Evolutionary conservation across 2,113 vertebrate species (phyloP).

Genomic region (Pantherophis guttatus): DNA sequence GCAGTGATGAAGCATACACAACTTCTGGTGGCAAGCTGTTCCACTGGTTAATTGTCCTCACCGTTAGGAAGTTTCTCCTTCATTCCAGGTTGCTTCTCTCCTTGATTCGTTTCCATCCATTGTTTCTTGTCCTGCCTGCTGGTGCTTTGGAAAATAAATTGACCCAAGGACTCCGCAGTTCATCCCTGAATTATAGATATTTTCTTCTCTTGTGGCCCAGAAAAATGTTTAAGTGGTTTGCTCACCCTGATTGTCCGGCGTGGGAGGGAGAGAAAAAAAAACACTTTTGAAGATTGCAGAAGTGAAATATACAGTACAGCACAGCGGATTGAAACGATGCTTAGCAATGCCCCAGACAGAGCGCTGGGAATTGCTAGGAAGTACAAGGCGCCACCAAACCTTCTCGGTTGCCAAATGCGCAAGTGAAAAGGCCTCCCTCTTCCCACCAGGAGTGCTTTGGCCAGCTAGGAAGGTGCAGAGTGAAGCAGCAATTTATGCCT

Average conservation of each 20-base stretch:
- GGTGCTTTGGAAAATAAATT: too few species aligned
- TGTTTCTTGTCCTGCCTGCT: too few species aligned
- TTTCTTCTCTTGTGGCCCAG: too few species aligned
- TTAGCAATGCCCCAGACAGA: not conserved
- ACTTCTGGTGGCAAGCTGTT: too few species aligned
- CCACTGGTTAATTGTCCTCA: too few species aligned
- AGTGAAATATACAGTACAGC: not conserved
- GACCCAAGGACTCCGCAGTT: too few species aligned
- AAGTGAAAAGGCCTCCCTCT: not conserved
- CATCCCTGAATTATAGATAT: too few species aligned
- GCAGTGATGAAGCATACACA: too few species aligned
- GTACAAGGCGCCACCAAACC: not conserved
- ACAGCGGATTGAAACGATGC: not conserved
- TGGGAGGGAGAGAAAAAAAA: not conserved
- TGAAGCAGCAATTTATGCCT: not conserved
- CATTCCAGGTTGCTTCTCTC: too few species aligned
- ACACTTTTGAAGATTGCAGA: not conserved
- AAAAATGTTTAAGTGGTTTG: too few species aligned
- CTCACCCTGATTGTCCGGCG: not conserved
- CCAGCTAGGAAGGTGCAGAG: not conserved
- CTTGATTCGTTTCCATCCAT: too few species aligned
- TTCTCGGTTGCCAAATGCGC: not conserved
- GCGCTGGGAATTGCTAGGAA: not conserved
- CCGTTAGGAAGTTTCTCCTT: too few species aligned
- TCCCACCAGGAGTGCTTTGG: not conserved